phyloP scores from a whole-genome alignment of 2,797 vertebrate species.

The Nasua narica region DNA sequence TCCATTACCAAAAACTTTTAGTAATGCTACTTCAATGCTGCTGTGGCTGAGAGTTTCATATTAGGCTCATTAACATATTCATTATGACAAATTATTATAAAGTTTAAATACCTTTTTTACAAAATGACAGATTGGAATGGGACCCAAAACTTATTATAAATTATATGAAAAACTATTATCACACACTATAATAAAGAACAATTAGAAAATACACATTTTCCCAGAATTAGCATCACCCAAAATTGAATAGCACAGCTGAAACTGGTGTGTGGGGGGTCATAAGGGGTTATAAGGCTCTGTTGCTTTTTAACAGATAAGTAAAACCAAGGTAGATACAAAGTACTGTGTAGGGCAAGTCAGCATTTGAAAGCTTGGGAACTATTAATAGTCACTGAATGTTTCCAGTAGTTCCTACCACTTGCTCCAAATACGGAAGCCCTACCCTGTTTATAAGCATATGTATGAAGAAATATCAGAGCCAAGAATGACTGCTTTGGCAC shows the following conservation, averaged over 20 bases:
- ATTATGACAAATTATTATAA: neutral
- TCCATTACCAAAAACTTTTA: neutral
- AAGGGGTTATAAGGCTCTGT: neutral
- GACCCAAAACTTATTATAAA: neutral
- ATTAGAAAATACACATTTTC: neutral
- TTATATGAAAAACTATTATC: neutral
- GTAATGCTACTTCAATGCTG: neutral
- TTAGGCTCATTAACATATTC: neutral
- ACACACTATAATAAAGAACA: neutral
- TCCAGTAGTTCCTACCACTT: neutral
- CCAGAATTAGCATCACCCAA: neutral
- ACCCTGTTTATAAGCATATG: neutral
- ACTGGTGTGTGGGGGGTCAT: neutral
- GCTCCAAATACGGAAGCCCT: neutral
- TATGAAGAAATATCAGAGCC: neutral
- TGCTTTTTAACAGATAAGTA: neutral
- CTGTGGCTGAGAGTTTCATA: neutral
- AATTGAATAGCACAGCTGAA: neutral
- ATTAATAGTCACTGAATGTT: neutral
- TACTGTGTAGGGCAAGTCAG: neutral
- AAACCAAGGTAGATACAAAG: neutral
- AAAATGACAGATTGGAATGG: neutral
- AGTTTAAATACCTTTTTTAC: neutral
- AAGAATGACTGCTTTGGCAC: neutral
- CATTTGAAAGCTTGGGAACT: neutral